These are phyloP conservation scores for Aphelenchoides besseyi DNA, from an alignment of 1,140 invertebrate genomes.

Conservation along the genomic window DNA sequence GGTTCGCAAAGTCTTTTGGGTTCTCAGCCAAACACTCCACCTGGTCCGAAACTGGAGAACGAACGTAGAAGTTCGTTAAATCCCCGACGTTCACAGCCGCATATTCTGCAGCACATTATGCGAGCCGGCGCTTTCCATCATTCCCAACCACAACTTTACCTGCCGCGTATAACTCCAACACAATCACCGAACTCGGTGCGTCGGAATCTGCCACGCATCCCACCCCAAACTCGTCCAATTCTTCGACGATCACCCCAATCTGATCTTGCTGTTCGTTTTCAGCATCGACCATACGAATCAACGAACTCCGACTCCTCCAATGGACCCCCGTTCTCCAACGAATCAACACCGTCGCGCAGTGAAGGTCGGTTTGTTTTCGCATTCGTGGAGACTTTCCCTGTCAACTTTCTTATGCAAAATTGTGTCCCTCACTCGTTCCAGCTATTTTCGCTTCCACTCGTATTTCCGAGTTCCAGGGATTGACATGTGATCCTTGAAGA, in stretches of 20 bases:
- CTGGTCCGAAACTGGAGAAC: no score
- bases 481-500: no score
- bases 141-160: neutral
- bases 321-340: conserved; percentile 30
- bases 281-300: conserved; percentile 30
- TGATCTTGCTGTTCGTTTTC: conserved; percentile 47
- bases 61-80: neutral
- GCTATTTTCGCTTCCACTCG: no score
- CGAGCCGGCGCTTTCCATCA: neutral
- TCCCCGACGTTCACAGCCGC: no score
- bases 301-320: conserved; percentile 9
- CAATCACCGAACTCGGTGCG: neutral
- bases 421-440: no score
- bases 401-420: neutral
- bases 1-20: no score
- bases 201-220: conserved; percentile 3
- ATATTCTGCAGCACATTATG: no score
- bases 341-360: conserved; percentile 41
- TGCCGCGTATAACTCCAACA: neutral
- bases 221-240: conserved; percentile 16
- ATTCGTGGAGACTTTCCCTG: neutral
- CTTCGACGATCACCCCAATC: conserved; percentile 41
- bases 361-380: conserved; percentile 24
- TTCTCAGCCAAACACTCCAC: no score
- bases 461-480: no score